Conservation (phyloP, 2,888 invertebrate genomes). For the Timandra comae region DNA sequence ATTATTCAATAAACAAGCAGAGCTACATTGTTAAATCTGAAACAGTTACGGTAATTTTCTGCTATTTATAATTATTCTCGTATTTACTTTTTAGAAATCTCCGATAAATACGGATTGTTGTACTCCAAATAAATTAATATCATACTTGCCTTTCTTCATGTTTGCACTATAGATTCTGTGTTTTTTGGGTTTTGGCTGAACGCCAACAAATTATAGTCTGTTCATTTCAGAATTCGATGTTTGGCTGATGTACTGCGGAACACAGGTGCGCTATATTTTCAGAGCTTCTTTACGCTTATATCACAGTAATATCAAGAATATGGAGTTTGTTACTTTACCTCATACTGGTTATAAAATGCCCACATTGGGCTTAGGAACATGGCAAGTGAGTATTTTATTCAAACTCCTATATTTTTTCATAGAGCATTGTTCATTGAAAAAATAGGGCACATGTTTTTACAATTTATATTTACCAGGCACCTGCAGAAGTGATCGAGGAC, state of each 20-base stretch:
- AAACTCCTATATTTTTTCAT: neutral
- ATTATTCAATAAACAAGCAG: too few relatives aligned
- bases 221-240: constrained; percentile 29
- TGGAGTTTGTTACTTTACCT: constrained; percentile 65
- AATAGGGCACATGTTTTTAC: neutral
- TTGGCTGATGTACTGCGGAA: constrained; percentile 35
- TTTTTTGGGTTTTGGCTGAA: constrained; percentile 31
- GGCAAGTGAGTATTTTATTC: constrained; percentile 73
- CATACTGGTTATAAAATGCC: constrained; percentile 79
- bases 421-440: neutral
- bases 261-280: constrained; percentile 28
- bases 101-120: too few relatives aligned
- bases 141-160: too few relatives aligned
- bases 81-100: too few relatives aligned
- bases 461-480: constrained; percentile 58
- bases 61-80: too few relatives aligned
- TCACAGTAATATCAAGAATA: constrained; percentile 40
- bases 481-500: constrained; percentile 78
- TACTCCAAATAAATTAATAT: too few relatives aligned
- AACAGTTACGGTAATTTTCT: too few relatives aligned
- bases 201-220: constrained; percentile 47
- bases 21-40: too few relatives aligned
- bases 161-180: neutral
- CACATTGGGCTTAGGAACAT: constrained; percentile 83
- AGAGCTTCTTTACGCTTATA: constrained; percentile 26